Base-by-base conservation (phyloP, 2,113 vertebrate genomes). In the Esox niger region DNA sequence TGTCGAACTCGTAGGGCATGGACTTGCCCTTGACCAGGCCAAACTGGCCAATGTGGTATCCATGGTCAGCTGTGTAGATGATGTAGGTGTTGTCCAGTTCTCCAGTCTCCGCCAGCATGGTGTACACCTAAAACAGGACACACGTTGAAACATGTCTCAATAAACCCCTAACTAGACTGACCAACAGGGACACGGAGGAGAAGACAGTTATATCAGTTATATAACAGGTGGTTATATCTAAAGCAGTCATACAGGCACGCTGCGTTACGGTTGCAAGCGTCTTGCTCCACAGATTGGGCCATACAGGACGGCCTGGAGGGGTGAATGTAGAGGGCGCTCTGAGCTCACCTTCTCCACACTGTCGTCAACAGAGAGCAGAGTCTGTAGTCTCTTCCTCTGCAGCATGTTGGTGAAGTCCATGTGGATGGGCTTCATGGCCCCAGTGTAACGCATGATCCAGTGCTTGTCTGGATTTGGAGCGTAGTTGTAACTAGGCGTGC, bases 321-420 rank as follows among this genome's bases (percentile, higher is more conserved):
- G 38, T 54, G 49, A 8, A 54, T 10, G 49, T 25, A 21, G 49
- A 7, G n/a, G 49, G n/a, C 21, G 6, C 49, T 25, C 49, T 25
- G 8, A 21, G 20, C n/a, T 21, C 59, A 98, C 96, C 94, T 88
- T 92, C 78, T 98, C 94, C 92, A 98, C 86, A 4, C 96, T 97
- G 83, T 96, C 95, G 17, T 98, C 97, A 84, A 98, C 96, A 0
- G 96, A 98, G 88, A 98, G 90, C 30, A 98, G 93, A 0, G 97
- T 98, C 77, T 98, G 97, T 66, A 98, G 92, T 1, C 97, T 91
- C 65, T 96, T 96, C 73, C 95, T 91, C 90, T 98, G 96, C 0
- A 98, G 89, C 90, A 98, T 86, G 87, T 98, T 98, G 71, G 96
- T 98, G 90, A 98, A 98, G 78, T 98, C 92, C 97, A 98, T 98